phyloP scores from a whole-genome alignment of 2,797 vertebrate species.

The Darevskia mixta region DNA sequence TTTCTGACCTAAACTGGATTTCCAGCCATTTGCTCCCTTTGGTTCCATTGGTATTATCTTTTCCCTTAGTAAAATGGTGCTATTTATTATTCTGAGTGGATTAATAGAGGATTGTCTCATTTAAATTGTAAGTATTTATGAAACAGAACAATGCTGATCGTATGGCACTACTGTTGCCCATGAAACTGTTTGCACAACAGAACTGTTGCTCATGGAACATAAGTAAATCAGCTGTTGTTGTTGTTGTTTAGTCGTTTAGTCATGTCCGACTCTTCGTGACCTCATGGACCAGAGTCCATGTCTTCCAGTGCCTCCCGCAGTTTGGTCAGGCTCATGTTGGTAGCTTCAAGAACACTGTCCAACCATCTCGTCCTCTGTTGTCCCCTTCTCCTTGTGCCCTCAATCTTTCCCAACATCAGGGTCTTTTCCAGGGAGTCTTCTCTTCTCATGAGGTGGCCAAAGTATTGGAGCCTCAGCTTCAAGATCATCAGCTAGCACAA shows the following conservation, averaged over 20 bases:
- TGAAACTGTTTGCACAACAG: background rate
- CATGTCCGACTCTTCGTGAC: too few species aligned
- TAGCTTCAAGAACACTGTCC: too few species aligned
- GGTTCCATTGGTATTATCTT: background rate
- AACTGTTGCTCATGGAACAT: background rate
- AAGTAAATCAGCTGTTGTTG: background rate
- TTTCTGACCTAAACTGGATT: background rate
- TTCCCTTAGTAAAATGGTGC: constrained; percentile 11
- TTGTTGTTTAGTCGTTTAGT: too few species aligned
- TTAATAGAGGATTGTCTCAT: rapidly evolving
- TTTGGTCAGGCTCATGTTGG: too few species aligned
- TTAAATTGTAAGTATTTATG: constrained; percentile 5
- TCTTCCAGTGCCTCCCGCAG: too few species aligned
- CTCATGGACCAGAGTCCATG: too few species aligned
- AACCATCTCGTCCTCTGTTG: too few species aligned
- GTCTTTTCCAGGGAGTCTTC: too few species aligned
- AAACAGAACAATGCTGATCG: background rate
- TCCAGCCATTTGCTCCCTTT: background rate
- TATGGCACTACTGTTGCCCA: background rate
- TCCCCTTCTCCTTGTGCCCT: too few species aligned
- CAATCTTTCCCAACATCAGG: too few species aligned
- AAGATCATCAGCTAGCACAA: background rate
- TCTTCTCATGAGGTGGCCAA: too few species aligned
- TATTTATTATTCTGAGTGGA: background rate
- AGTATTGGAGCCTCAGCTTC: too few species aligned